Evolutionary conservation across 2,888 invertebrate species (phyloP), one percentile per base, ranked within the genome.

Genomic region (Minunthozetes semirufus): DNA sequence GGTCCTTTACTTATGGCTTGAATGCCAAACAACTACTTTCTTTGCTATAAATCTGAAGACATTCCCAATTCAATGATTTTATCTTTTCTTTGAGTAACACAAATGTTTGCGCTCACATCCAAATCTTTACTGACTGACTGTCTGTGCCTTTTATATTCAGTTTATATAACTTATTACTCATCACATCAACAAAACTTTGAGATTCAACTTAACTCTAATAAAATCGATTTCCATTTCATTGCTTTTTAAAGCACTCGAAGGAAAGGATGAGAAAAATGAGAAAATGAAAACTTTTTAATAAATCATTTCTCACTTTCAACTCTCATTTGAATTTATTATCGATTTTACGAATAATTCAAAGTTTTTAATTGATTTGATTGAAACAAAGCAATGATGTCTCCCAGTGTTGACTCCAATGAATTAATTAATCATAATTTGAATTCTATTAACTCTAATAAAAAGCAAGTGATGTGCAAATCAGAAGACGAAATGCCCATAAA

Each of bases 71-170:
- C 15, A 68, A 68, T 68, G 42, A 68, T 42, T 11, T 19, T n/a
- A 68, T 38, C 42, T 68, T 68, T 68, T 68, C 27, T 42, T 68
- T 27, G 9, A n/a, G 3, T 25, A 13, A 27, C n/a, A 29, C 33
- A 38, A 42, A 68, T 42, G 22, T 13, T 68, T 68, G 68, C 42
- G 19, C n/a, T 68, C 19, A 68, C 68, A 68, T 19, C 42, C 68
- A 68, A 38, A 42, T 68, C 42, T 19, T 42, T 38, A 42, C 68
- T 68, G 42, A 68, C 42, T 61, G 61, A 68, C 42, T 61, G 61
- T 61, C 33, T 42, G 68, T 68, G 68, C 68, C 68, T 68, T 63
- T 68, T 68, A 68, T 68, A 68, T 68, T 68, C 68, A 68, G 42
- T 68, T 68, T 68, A 22, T 68, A 38, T 42, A 68, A 68, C 38